These are phyloP conservation scores for Globia sparganii DNA, from an alignment of 2,888 invertebrate genomes.

Conservation along the genomic window DNA sequence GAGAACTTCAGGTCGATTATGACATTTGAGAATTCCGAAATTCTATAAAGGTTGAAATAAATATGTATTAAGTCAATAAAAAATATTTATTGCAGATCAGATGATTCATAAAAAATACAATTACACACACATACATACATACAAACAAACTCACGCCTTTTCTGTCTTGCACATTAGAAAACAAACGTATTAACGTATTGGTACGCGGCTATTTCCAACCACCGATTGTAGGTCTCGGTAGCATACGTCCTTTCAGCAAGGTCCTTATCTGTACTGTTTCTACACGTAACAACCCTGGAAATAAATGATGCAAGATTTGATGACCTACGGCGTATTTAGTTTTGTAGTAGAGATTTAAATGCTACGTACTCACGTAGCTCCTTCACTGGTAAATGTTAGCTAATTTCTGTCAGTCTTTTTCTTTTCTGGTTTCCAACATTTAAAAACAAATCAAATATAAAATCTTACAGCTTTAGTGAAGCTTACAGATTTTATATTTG, in stretches of 20 bases:
- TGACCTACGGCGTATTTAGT: background rate
- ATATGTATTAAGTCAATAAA: background rate
- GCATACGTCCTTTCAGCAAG: too few relatives aligned
- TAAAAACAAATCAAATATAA: too few relatives aligned
- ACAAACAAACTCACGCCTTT: too few relatives aligned
- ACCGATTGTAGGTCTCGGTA: too few relatives aligned
- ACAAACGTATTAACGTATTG: too few relatives aligned
- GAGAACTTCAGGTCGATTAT: conserved; percentile 1
- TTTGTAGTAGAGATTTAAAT: background rate
- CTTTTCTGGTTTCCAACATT: background rate
- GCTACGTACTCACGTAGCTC: background rate
- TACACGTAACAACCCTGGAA: too few relatives aligned
- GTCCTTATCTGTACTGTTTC: too few relatives aligned
- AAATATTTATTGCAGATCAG: background rate
- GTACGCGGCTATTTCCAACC: too few relatives aligned
- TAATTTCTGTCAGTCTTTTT: background rate
- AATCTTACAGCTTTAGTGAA: too few relatives aligned
- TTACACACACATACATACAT: too few relatives aligned
- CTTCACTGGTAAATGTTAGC: background rate
- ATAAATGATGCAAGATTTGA: background rate
- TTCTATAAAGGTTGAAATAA: background rate
- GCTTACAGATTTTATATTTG: too few relatives aligned
- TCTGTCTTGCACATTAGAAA: too few relatives aligned
- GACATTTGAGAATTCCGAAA: background rate
- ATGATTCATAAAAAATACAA: background rate